Evolutionary conservation across 2,888 invertebrate species (phyloP).

Genomic region (Drosophila subsilvestris): DNA sequence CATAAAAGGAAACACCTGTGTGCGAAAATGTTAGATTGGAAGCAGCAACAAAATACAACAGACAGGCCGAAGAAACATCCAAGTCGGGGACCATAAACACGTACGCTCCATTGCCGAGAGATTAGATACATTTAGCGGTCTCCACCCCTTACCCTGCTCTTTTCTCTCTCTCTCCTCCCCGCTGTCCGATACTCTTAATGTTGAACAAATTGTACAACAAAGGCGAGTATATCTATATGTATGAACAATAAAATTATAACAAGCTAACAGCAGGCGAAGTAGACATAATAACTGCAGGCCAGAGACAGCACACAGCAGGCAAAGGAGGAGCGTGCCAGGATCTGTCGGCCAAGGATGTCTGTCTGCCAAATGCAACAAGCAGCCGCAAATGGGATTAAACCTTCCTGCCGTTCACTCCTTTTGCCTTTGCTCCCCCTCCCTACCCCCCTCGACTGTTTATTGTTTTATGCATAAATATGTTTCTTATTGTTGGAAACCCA

Average conservation of each 20-base stretch:
- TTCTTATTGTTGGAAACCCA: slow-evolving; percentile 20
- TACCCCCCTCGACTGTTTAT: slow-evolving; percentile 1
- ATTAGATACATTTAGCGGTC: slow-evolving; percentile 51
- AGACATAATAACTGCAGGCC: slow-evolving; percentile 41
- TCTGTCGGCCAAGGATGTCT: slow-evolving; percentile 1
- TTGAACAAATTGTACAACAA: slow-evolving; percentile 60
- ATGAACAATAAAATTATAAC: slow-evolving; percentile 48
- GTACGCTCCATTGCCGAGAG: slow-evolving; percentile 59
- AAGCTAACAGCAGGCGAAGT: slow-evolving; percentile 25
- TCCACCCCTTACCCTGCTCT: background rate
- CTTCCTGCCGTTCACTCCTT: slow-evolving; percentile 6
- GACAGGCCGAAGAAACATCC: background rate
- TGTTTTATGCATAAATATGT: slow-evolving; percentile 26
- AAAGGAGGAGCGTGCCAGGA: slow-evolving; percentile 1
- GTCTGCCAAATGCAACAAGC: slow-evolving; percentile 33
- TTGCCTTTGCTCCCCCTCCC: background rate
- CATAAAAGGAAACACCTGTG: slow-evolving; percentile 3
- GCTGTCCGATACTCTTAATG: slow-evolving; percentile 10
- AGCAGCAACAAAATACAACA: too few relatives aligned
- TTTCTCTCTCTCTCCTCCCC: too few relatives aligned
- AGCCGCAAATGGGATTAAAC: slow-evolving; percentile 12
- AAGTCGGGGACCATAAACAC: slow-evolving; percentile 46
- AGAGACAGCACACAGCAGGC: slow-evolving; percentile 29
- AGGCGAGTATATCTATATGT: slow-evolving; percentile 18
- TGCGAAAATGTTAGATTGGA: background rate